These are phyloP conservation scores for Tanytarsus gracilentus DNA, from an alignment of 2,888 invertebrate species.

Conservation along the genomic window DNA sequence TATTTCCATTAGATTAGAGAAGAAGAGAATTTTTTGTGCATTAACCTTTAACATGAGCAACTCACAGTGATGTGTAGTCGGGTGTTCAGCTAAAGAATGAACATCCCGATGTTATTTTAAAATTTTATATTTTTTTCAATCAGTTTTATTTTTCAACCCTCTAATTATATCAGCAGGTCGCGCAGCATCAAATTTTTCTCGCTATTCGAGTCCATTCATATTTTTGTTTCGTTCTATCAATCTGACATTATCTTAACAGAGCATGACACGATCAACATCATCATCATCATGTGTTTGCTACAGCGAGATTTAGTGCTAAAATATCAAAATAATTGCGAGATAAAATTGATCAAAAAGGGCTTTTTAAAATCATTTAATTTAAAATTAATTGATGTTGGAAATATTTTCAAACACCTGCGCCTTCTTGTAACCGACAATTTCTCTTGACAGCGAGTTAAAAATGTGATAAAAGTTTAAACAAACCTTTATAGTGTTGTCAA, in stretches of 20 bases:
- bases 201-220: no score
- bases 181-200: not conserved
- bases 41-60: constrained; percentile 5
- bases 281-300: not conserved
- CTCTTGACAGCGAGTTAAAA: no score
- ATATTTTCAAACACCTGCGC: not conserved
- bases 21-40: not conserved
- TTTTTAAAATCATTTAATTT: no score
- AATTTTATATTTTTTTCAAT: not conserved
- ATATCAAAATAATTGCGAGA: no score
- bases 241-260: constrained; percentile 6
- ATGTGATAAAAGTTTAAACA: no score
- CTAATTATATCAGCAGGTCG: not conserved
- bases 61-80: no score
- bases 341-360: no score
- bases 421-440: no score
- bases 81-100: not conserved
- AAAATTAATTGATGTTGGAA: no score
- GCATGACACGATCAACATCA: not conserved
- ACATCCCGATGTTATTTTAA: not conserved
- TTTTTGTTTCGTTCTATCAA: no score
- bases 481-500: no score
- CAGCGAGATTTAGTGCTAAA: no score
- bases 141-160: not conserved
- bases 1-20: not conserved